A percentile compares a stretch with the other conserved stretches of the same genome.
phyloP scores from a whole-genome alignment of 2,113 vertebrate genomes.

The Gavia stellata region DNA sequence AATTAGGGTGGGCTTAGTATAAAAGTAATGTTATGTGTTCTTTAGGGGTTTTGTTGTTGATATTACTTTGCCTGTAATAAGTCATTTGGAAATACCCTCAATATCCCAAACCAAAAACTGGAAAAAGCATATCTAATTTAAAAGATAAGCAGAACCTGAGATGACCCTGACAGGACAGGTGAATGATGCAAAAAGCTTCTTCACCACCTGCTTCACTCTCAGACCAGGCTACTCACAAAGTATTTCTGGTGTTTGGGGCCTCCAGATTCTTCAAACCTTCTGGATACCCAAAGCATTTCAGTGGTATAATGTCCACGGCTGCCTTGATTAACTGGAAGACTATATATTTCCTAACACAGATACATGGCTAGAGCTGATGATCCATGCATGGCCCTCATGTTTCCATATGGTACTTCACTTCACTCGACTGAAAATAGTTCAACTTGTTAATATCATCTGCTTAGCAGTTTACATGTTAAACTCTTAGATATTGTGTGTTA shows the following conservation, averaged over 20 bases:
- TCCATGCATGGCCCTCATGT: rapidly evolving
- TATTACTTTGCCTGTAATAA: background rate
- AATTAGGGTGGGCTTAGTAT: background rate
- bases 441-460: background rate
- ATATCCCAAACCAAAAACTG: background rate
- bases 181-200: background rate
- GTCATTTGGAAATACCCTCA: background rate
- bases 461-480: background rate
- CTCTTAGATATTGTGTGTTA: background rate
- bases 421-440: background rate
- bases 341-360: background rate
- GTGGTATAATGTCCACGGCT: background rate
- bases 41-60: background rate
- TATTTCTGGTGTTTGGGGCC: background rate
- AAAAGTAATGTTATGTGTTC: background rate
- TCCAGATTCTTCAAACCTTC: background rate
- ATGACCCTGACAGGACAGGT: background rate
- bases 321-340: background rate
- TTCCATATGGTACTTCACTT: background rate
- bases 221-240: background rate
- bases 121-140: background rate
- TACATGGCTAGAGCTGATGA: background rate
- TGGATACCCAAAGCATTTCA: background rate
- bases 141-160: background rate
- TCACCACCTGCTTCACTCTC: background rate